A percentile compares a stretch with the other conserved stretches of the same genome.
These are phyloP conservation scores for Myrmophylax atrothorax DNA, from an alignment of 2,113 vertebrate genomes.

Conservation along the genomic window DNA sequence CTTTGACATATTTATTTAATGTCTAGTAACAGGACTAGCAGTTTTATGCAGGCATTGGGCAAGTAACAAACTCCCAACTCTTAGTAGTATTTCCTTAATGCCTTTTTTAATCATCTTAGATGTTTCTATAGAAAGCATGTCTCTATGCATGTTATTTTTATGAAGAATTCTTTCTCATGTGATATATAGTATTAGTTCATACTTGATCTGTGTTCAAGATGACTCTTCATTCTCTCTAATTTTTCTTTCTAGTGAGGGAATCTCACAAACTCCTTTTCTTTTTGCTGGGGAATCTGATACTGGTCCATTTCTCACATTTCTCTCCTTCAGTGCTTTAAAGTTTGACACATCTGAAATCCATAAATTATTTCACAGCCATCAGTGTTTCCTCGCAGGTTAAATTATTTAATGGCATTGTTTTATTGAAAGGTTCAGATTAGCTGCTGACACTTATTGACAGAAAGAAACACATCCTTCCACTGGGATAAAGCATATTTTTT, in stretches of 20 bases:
- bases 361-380: slow-evolving; percentile 74
- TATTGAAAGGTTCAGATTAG: slow-evolving; percentile 75
- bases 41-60: background rate
- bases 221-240: background rate
- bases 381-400: slow-evolving; percentile 68
- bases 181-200: background rate
- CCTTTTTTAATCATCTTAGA: background rate
- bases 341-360: slow-evolving; percentile 75
- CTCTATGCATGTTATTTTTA: background rate
- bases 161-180: background rate
- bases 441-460: slow-evolving; percentile 74
- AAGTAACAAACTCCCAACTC: background rate
- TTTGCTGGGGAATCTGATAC: background rate
- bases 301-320: slow-evolving; percentile 30
- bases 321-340: slow-evolving; percentile 46
- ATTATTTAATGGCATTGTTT: slow-evolving; percentile 78
- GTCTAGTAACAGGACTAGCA: background rate
- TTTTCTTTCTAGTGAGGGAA: background rate
- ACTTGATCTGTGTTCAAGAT: background rate
- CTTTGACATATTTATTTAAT: background rate
- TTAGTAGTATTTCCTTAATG: background rate
- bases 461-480: slow-evolving; percentile 60
- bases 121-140: background rate
- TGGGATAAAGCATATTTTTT: slow-evolving; percentile 71
- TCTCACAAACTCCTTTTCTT: background rate